A percentile compares a stretch with the other conserved stretches of the same genome.
Evolutionary conservation across 2,113 vertebrate genomes (phyloP).

Genomic region (Numenius arquata): DNA sequence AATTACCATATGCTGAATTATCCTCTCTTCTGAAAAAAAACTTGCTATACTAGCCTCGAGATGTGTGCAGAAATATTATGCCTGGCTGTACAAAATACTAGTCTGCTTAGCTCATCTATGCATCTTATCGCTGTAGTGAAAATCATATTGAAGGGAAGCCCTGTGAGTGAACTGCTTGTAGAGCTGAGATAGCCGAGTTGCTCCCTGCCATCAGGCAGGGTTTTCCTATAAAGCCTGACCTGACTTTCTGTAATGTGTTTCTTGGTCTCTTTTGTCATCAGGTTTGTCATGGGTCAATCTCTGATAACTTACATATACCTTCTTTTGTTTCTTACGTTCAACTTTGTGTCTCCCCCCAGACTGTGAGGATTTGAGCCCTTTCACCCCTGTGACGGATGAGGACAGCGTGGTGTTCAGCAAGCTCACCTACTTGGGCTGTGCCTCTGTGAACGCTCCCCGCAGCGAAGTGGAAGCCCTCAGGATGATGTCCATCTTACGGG

Average conservation of each 20-base stretch:
- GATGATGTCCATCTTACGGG: constrained; percentile 95
- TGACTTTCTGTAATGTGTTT: background rate
- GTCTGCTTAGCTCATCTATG: background rate
- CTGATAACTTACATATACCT: accelerated
- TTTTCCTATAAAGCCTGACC: background rate
- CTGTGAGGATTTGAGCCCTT: constrained; percentile 78
- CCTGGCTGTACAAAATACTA: background rate
- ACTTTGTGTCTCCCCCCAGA: constrained; percentile 35
- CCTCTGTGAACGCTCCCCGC: constrained; percentile 94
- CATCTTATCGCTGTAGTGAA: background rate
- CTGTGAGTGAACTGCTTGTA: background rate
- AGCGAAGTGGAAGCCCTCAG: constrained; percentile 96
- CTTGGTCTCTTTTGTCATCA: background rate
- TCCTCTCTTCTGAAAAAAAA: background rate
- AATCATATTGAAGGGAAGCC: background rate
- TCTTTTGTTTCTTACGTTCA: background rate
- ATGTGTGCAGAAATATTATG: background rate
- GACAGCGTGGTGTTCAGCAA: constrained; percentile 98
- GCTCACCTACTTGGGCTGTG: constrained; percentile 95
- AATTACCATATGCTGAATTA: background rate
- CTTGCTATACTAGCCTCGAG: background rate
- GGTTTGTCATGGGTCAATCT: background rate
- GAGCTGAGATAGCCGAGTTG: background rate
- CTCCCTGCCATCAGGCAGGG: background rate
- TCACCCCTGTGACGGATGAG: constrained; percentile 89